These are phyloP conservation scores for Euura saliciscinereae DNA, from an alignment of 1,140 invertebrate genomes.

Conservation along the genomic window DNA sequence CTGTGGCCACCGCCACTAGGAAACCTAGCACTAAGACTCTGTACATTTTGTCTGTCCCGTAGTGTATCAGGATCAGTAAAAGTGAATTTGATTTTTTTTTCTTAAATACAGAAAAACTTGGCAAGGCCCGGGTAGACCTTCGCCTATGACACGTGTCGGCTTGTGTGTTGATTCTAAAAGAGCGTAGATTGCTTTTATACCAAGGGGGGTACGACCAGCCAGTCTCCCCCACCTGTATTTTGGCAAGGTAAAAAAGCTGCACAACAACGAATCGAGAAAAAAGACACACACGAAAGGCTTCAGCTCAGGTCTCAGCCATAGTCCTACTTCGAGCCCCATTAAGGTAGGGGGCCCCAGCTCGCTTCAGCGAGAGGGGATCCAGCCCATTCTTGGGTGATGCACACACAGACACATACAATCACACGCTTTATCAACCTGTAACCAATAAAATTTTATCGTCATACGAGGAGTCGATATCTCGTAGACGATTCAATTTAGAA, in stretches of 20 bases:
- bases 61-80: neutral
- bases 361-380: conserved; percentile 14
- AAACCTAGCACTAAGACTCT: conserved; percentile 1
- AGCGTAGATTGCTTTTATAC: conserved; percentile 61
- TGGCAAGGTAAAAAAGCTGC: conserved; percentile 14
- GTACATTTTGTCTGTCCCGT: neutral
- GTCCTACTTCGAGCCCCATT: conserved; percentile 49
- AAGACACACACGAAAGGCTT: conserved; percentile 8
- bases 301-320: conserved; percentile 15
- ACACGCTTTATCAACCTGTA: neutral
- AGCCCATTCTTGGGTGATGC: conserved; percentile 3
- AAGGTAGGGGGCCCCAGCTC: conserved; percentile 30
- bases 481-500: neutral
- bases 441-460: neutral
- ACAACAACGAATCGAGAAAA: conserved; percentile 3
- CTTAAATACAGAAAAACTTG: neutral
- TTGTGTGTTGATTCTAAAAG: conserved; percentile 60
- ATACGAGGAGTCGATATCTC: neutral
- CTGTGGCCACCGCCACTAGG: conserved; percentile 58
- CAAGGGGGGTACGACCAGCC: conserved; percentile 38
- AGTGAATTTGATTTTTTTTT: neutral
- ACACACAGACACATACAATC: neutral
- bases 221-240: conserved; percentile 13
- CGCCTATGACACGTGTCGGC: conserved; percentile 31
- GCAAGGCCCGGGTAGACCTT: conserved; percentile 4